A percentile compares a stretch with the other conserved stretches of the same genome.
Conservation (phyloP, 2,797 vertebrate species). For the Cephalopachus bancanus region DNA sequence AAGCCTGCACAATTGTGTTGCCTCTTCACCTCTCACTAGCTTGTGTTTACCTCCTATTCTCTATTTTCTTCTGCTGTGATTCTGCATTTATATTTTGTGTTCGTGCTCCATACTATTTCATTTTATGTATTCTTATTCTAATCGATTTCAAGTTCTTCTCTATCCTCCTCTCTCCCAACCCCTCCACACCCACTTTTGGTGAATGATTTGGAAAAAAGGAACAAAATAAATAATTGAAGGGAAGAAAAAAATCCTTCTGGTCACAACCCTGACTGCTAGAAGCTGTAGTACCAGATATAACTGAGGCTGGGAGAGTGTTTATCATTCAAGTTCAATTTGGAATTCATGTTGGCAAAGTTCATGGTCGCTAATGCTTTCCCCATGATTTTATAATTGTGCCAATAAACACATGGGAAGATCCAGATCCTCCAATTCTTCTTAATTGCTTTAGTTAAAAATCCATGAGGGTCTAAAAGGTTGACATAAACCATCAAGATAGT, state of each 20-base stretch:
- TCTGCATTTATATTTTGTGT: neutral
- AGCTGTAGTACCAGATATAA: neutral
- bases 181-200: neutral
- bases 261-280: neutral
- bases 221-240: neutral
- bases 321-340: neutral
- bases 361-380: neutral
- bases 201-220: neutral
- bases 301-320: neutral
- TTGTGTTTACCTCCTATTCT: neutral
- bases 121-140: neutral
- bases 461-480: neutral
- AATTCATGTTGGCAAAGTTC: neutral
- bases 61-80: neutral
- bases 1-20: neutral
- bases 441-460: slow-evolving; percentile 1
- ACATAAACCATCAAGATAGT: neutral
- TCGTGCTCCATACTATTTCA: neutral
- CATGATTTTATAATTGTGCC: neutral
- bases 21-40: neutral
- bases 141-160: neutral
- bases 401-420: neutral
- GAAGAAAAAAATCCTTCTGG: neutral
- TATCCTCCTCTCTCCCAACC: neutral
- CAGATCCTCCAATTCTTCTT: neutral